These are phyloP conservation scores for Hemithea aestivaria DNA, from an alignment of 2,888 invertebrate species.

Conservation along the genomic window DNA sequence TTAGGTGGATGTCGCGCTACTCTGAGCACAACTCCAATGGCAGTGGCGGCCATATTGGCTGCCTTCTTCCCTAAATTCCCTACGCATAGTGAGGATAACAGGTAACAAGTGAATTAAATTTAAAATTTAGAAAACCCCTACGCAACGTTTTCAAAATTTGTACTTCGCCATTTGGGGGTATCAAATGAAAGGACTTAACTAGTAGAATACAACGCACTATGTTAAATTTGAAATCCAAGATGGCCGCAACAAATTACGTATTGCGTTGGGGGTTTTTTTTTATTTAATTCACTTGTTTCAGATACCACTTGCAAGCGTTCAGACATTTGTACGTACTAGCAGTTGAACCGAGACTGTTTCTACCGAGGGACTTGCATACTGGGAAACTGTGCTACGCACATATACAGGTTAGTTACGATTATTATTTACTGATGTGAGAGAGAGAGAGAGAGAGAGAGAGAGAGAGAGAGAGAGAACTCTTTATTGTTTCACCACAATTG, in stretches of 20 bases:
- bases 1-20: slow-evolving; percentile 95
- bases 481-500: too few species aligned
- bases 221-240: too few species aligned
- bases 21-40: slow-evolving; percentile 87
- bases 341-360: slow-evolving; percentile 91
- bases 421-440: too few species aligned
- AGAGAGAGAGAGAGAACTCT: too few species aligned
- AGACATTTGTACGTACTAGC: slow-evolving; percentile 97
- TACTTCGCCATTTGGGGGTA: too few species aligned
- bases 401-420: slow-evolving; percentile 79
- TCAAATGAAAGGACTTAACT: too few species aligned
- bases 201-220: too few species aligned
- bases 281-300: slow-evolving; percentile 63
- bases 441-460: too few species aligned
- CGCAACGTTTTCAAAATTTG: too few species aligned
- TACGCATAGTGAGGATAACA: slow-evolving; percentile 96
- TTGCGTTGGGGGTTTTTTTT: too few species aligned
- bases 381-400: slow-evolving; percentile 90
- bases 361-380: slow-evolving; percentile 91
- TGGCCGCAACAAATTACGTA: too few species aligned
- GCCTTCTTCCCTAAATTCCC: slow-evolving; percentile 99
- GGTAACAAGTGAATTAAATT: slow-evolving; percentile 74
- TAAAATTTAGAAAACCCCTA: too few species aligned
- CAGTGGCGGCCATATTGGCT: slow-evolving; percentile 93
- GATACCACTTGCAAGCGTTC: slow-evolving; percentile 98